phyloP scores from a whole-genome alignment of 2,113 vertebrate genomes.

The Sciurus niger region DNA sequence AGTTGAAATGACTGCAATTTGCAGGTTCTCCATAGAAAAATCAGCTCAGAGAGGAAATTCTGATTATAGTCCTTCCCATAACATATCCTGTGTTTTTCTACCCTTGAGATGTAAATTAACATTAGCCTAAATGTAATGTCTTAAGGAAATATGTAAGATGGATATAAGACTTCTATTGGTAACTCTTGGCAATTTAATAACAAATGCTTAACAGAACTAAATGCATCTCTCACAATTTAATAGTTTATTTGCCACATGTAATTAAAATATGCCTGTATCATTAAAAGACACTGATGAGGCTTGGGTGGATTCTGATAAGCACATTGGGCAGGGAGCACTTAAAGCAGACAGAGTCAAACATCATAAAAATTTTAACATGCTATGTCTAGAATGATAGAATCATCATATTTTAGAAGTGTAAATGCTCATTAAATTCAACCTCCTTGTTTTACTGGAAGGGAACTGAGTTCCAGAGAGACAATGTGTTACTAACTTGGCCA shows the following conservation, averaged over 20 bases:
- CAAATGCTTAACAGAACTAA: slow-evolving; percentile 10
- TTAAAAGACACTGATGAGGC: slow-evolving; percentile 45
- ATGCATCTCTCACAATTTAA: slow-evolving; percentile 2
- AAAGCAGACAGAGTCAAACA: slow-evolving; percentile 55
- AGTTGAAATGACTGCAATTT: slow-evolving; percentile 46
- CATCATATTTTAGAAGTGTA: background rate
- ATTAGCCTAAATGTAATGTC: background rate
- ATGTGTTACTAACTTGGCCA: background rate
- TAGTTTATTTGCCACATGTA: slow-evolving; percentile 21
- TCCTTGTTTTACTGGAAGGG: background rate
- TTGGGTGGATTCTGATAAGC: slow-evolving; percentile 45
- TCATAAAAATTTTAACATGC: slow-evolving; percentile 36
- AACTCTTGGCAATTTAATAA: slow-evolving; percentile 16
- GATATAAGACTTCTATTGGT: background rate
- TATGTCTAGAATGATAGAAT: background rate
- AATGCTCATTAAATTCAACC: background rate
- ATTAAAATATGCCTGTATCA: slow-evolving; percentile 52
- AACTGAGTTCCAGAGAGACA: background rate
- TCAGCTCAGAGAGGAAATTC: slow-evolving; percentile 18
- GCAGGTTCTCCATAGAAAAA: slow-evolving; percentile 32
- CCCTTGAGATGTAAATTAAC: background rate
- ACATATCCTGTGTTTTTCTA: background rate
- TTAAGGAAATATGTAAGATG: background rate
- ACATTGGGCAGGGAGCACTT: background rate
- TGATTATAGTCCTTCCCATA: background rate